phyloP scores from a whole-genome alignment of 2,888 invertebrate genomes.

The Leptinotarsa rubiginosa region DNA sequence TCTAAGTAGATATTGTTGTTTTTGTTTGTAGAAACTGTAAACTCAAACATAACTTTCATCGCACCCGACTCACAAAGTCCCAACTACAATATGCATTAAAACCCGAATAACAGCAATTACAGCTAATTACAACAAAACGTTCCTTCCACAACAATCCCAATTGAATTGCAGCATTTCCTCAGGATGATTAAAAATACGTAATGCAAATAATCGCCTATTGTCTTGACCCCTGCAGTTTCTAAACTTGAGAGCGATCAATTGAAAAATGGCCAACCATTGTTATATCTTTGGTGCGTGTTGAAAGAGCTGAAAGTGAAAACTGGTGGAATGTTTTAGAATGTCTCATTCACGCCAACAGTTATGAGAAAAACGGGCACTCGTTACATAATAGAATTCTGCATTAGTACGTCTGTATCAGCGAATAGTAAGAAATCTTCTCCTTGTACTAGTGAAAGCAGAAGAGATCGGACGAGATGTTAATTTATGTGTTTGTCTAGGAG shows the following conservation, averaged over 20 bases:
- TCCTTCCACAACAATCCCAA: neutral
- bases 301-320: conserved; percentile 13
- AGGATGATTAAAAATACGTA: conserved; percentile 3
- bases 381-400: neutral
- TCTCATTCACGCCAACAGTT: conserved; percentile 1
- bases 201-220: conserved; percentile 6
- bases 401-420: neutral
- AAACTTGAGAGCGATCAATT: conserved; percentile 5
- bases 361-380: neutral
- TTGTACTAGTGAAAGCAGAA: neutral
- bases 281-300: conserved; percentile 5
- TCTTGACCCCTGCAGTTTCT: conserved; percentile 6
- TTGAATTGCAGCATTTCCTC: conserved; percentile 2
- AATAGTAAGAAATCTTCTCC: neutral
- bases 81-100: neutral
- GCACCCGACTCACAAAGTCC: neutral
- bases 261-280: conserved; percentile 10
- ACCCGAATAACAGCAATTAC: neutral
- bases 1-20: too few species aligned
- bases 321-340: conserved; percentile 12
- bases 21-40: too few species aligned
- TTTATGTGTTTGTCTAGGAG: too few species aligned
- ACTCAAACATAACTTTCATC: neutral
- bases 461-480: neutral
- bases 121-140: neutral